phyloP scores from a whole-genome alignment of 64 coral and sea anemone species.

The Actinia equina region DNA sequence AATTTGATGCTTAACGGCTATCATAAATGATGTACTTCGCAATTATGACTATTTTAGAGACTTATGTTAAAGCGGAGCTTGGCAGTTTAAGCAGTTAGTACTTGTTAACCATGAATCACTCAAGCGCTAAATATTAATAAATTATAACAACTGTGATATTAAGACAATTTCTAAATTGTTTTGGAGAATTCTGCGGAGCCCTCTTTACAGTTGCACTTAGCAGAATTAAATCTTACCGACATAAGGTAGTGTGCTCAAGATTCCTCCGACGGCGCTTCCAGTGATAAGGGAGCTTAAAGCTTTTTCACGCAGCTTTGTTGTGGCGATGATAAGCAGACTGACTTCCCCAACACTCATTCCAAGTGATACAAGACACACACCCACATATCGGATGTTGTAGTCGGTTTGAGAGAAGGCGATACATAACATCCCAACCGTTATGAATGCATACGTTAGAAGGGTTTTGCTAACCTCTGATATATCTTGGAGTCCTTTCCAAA shows the following conservation, averaged over 20 bases:
- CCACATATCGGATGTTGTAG: conserved; percentile 27
- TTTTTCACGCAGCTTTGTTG: conserved; percentile 8
- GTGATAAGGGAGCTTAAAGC: conserved; percentile 55
- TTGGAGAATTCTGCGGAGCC: no score
- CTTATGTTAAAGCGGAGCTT: no score
- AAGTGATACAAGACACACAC: conserved; percentile 60
- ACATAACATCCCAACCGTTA: conserved; percentile 43
- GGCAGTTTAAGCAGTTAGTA: no score
- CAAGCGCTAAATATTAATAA: no score
- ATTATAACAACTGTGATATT: no score
- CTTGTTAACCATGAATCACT: no score
- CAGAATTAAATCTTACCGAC: conserved; percentile 48
- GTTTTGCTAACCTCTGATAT: conserved; percentile 4
- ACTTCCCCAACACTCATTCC: conserved; percentile 55
- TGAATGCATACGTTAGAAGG: conserved; percentile 27
- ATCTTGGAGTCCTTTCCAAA: conserved; percentile 30
- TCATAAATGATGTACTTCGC: no score
- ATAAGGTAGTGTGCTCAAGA: conserved; percentile 41
- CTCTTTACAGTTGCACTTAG: no score
- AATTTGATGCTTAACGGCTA: no score
- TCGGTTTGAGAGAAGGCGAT: conserved; percentile 36
- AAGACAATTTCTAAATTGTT: no score
- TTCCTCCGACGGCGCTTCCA: conserved; percentile 44
- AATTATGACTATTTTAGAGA: no score
- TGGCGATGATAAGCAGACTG: conserved; percentile 34